Evolutionary conservation across 2,113 vertebrate genomes (phyloP).

Genomic region (Otis tarda): DNA sequence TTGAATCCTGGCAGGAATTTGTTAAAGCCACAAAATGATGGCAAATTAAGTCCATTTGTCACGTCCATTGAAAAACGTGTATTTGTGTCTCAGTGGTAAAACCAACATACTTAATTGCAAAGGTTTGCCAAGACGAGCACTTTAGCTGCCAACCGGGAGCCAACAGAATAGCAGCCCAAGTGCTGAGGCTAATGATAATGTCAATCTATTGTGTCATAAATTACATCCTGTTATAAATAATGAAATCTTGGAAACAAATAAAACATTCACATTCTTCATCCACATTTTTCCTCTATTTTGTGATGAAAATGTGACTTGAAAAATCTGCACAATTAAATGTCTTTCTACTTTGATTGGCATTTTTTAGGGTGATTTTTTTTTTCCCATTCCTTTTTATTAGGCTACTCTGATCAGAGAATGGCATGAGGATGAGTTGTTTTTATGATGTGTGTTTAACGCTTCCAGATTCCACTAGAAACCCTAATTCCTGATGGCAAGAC

Average conservation of each 20-base stretch:
- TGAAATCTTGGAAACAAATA: slow-evolving; percentile 53
- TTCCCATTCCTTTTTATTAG: neutral
- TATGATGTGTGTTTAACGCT: neutral
- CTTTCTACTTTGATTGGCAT: slow-evolving; percentile 7
- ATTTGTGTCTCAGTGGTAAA: neutral
- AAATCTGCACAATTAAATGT: neutral
- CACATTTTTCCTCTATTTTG: slow-evolving; percentile 13
- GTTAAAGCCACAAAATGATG: neutral
- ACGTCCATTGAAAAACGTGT: neutral
- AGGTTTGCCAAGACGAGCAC: neutral
- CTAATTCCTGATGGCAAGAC: slow-evolving; percentile 81
- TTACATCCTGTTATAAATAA: slow-evolving; percentile 59
- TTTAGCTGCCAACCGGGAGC: neutral
- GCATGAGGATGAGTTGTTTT: neutral
- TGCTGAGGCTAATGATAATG: neutral
- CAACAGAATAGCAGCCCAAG: neutral
- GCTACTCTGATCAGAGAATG: neutral
- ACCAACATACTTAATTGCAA: slow-evolving; percentile 6
- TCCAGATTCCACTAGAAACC: slow-evolving; percentile 77
- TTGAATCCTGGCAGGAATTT: neutral
- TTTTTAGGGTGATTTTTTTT: neutral
- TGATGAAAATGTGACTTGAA: slow-evolving; percentile 26
- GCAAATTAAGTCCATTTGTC: neutral
- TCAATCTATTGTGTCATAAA: slow-evolving; percentile 49
- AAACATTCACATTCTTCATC: neutral